A percentile compares a stretch with the other conserved stretches of the same genome.
phyloP scores from a whole-genome alignment of 2,113 vertebrate species.

The Puffinus mauretanicus region DNA sequence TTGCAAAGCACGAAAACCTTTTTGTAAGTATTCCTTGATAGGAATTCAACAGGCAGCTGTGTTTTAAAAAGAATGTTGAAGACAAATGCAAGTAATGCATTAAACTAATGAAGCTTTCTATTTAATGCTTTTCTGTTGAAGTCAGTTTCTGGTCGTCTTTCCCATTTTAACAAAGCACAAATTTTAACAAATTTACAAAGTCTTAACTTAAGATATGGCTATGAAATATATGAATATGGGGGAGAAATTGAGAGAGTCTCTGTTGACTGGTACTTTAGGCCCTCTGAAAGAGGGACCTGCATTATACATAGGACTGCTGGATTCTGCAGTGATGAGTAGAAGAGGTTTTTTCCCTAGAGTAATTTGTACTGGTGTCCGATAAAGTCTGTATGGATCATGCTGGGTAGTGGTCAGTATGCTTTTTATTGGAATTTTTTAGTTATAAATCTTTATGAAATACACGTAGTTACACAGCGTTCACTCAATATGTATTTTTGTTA shows the following conservation, averaged over 20 bases:
- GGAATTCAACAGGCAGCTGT: not conserved
- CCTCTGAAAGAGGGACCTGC: not conserved
- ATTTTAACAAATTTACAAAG: not conserved
- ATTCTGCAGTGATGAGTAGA: not conserved
- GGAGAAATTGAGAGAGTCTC: not conserved
- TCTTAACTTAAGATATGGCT: not conserved
- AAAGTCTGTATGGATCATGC: not conserved
- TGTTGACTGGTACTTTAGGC: not conserved
- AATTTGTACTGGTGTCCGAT: not conserved
- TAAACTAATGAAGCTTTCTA: not conserved
- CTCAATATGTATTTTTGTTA: not conserved
- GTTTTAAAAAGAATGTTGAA: not conserved
- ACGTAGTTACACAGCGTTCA: not conserved
- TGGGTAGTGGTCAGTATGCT: not conserved
- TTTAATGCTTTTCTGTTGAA: not conserved
- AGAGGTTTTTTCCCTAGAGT: not conserved
- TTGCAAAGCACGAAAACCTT: not conserved
- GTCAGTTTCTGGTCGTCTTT: not conserved
- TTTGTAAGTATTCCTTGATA: not conserved
- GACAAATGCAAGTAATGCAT: not conserved
- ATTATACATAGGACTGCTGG: not conserved
- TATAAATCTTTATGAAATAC: not conserved
- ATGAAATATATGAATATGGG: not conserved
- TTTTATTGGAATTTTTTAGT: not conserved
- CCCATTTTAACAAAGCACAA: not conserved